Evolutionary conservation across 1,140 invertebrate species (phyloP), one percentile per base, ranked within the genome.

Genomic region (Hycleus cichorii): DNA sequence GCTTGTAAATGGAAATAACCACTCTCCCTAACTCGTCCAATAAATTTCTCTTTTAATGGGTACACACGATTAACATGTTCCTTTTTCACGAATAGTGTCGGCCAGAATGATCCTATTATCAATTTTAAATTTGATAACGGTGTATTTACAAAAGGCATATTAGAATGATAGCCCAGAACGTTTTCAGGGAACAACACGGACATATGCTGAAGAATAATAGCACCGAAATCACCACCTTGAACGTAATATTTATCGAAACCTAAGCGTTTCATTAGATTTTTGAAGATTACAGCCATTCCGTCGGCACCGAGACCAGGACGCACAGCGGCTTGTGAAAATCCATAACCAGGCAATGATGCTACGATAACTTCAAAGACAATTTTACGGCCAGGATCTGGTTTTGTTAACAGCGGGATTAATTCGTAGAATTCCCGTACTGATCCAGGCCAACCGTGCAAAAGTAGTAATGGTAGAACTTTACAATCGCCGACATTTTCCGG

Each of bases 361-460:
- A 49, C 60, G 6, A 95, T 80, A 1, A 93, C 75, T 74, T 93
- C 89, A 64, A 93, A 87, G 1, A 85, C 87, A 64, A 88, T 84
- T 60, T 86, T 76, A 43, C 77, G 74, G 6, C 78, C 77, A 27
- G 76, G 71, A 47, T 75, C 73, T 3, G 81, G 75, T 1, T 77
- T 79, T 0, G 81, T 87, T 1, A 69, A 92, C 27, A 87, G 32
- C 0, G 89, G 90, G 54, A 93, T 85, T 0, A 91, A 77, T 67
- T 91, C 86, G 63, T 90, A 88, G 71, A 94, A 95, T 72, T 96
- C 91, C 6, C 87, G 76, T 2, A 95, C 78, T 0, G 88, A 90
- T 26, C 93, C 91, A 3, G 94, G 93, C 93, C 93, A 97, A 18
- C 93, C 93, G 68, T 97, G 93, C 3, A 91, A 66, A 1, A 96